Percentiles rank a stretch among this genome's conserved stretches.
These are phyloP conservation scores for Ennomos quercinarius DNA, from an alignment of 2,888 invertebrate genomes.

Conservation along the genomic window DNA sequence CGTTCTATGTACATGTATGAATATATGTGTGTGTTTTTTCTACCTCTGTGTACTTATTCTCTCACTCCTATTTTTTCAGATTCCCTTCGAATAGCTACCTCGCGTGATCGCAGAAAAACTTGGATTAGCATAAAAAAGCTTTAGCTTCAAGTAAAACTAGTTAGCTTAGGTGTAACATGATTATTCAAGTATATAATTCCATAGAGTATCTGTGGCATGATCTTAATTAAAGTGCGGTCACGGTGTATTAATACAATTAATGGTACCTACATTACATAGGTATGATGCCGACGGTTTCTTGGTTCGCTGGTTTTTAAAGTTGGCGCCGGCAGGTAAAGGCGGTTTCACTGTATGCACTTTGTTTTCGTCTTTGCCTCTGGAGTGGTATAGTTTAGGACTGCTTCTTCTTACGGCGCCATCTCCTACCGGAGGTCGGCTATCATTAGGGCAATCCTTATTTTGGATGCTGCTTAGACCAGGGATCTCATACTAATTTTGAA, in stretches of 20 bases:
- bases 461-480: no score
- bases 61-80: no score
- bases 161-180: conserved; percentile 22
- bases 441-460: no score
- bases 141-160: conserved; percentile 15
- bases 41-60: no score
- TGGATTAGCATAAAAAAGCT: conserved; percentile 11
- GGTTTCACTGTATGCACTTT: conserved; percentile 16
- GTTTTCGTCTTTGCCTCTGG: background rate
- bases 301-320: conserved; percentile 65
- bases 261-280: conserved; percentile 60
- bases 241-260: conserved; percentile 72
- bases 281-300: conserved; percentile 65
- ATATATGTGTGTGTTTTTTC: no score
- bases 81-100: background rate
- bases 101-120: conserved; percentile 6
- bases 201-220: conserved; percentile 56
- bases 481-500: no score
- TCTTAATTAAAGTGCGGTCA: conserved; percentile 71
- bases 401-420: no score
- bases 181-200: conserved; percentile 43
- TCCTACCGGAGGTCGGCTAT: no score
- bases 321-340: conserved; percentile 45
- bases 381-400: no score
- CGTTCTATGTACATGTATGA: no score